Base-by-base conservation (phyloP, 2,888 invertebrate species). In the Chloromyia formosa region DNA sequence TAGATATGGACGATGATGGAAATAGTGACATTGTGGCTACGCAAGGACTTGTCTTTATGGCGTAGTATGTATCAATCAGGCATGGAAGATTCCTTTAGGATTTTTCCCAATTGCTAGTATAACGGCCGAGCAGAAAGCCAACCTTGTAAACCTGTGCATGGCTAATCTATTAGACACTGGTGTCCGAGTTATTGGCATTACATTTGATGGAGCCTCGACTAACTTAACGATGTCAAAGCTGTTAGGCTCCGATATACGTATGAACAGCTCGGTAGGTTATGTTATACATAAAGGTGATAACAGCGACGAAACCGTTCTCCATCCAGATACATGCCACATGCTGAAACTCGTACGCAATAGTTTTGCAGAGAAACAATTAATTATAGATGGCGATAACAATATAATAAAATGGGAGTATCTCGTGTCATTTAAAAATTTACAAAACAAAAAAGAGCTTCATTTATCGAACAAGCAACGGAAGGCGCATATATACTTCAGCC, bases 41-140 rank as follows among this genome's bases (percentile, higher is more conserved):
- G 4, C 73, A 74, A 54, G 64, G 64, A 0, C 7, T 35, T 2
- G 27, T 35, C 2, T 35, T 35, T 7, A 35, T 35, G 27, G 27
- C 27, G n/a, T n/a, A 4, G 27, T 74, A 12, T 61, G 40, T 45
- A 16, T 73, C 3, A 73, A 73, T 45, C n/a, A 23, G 22, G 5
- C 73, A 4, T 73, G 73, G 61, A 73, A 73, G 40, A 61, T 73
- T 22, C 62, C 73, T 4, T 0, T 73, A 49, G 73, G 16, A n/a
- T 73, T 35, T 49, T 72, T 72, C 18, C 72, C 72, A 27, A 72
- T 72, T 10, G 58, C 72, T 2, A 40, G 1, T 3, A n/a, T 72
- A 1, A 72, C 4, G 4, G 56, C 58, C 5, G 72, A 56, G 14
- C 72, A 72, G 20, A 72, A 72, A n/a, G 42, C 10, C 5, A 61